phyloP scores from a whole-genome alignment of 2,113 vertebrate genomes.

The Lepidothrix coronata region DNA sequence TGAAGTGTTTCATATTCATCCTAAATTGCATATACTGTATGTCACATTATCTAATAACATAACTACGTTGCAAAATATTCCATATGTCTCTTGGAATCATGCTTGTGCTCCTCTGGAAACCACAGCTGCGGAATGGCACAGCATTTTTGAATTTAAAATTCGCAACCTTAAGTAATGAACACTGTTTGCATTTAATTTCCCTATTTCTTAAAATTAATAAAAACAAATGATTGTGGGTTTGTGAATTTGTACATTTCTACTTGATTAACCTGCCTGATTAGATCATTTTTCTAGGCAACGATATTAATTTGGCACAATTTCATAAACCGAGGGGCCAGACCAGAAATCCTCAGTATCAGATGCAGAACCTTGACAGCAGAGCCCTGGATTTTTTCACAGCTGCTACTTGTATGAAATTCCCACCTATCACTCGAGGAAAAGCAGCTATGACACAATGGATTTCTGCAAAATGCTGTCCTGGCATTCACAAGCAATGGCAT shows the following conservation, averaged over 20 bases:
- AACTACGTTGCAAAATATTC: background rate
- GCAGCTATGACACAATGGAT: background rate
- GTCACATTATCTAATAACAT: background rate
- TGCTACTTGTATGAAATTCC: background rate
- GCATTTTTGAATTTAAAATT: background rate
- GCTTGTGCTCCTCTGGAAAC: background rate
- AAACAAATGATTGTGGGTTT: background rate
- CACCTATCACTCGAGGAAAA: background rate
- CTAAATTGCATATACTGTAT: background rate
- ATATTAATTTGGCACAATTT: background rate
- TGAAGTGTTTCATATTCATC: conserved; percentile 19
- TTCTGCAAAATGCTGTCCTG: background rate
- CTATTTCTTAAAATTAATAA: conserved; percentile 22
- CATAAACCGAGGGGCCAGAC: background rate
- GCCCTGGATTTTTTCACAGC: background rate
- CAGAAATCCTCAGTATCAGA: background rate
- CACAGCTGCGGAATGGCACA: background rate
- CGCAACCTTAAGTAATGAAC: background rate
- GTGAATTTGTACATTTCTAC: conserved; percentile 9
- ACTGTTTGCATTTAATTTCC: background rate
- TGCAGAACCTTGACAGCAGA: background rate
- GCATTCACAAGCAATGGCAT: background rate
- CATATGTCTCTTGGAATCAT: background rate
- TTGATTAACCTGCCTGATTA: conserved; percentile 17
- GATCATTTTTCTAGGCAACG: background rate